Evolutionary conservation across 2,888 invertebrate genomes (phyloP).

Genomic region (Criorhina ranunculi): DNA sequence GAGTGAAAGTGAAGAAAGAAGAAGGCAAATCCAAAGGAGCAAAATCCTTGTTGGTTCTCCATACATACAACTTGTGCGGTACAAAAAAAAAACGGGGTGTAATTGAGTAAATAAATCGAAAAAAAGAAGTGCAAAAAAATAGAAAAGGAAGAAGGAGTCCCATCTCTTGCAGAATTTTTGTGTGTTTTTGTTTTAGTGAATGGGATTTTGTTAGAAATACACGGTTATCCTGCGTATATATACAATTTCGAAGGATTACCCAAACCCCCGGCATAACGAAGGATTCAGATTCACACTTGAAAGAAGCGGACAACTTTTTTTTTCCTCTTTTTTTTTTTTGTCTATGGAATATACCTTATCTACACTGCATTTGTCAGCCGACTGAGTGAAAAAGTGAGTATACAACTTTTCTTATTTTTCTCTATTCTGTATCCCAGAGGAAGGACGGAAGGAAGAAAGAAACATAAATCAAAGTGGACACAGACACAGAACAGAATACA

Average conservation of each 20-base stretch:
- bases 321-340: too few relatives aligned
- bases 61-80: slow-evolving; percentile 54
- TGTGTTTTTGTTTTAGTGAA: slow-evolving; percentile 53
- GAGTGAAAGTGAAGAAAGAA: slow-evolving; percentile 65
- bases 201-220: slow-evolving; percentile 63
- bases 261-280: background rate
- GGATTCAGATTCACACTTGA: slow-evolving; percentile 52
- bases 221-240: slow-evolving; percentile 49
- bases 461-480: slow-evolving; percentile 60
- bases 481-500: slow-evolving; percentile 45
- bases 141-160: slow-evolving; percentile 46
- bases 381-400: slow-evolving; percentile 57
- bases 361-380: slow-evolving; percentile 32
- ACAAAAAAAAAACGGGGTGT: slow-evolving; percentile 51
- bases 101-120: slow-evolving; percentile 66
- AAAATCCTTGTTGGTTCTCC: slow-evolving; percentile 50
- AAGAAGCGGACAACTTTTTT: slow-evolving; percentile 42
- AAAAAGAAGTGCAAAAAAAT: slow-evolving; percentile 10
- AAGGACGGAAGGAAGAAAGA: slow-evolving; percentile 8
- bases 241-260: slow-evolving; percentile 71
- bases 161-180: slow-evolving; percentile 26
- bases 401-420: background rate
- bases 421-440: background rate
- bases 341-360: slow-evolving; percentile 37
- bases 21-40: slow-evolving; percentile 19